Conservation (phyloP, 2,113 vertebrate genomes). For the Dicentrarchus labrax region DNA sequence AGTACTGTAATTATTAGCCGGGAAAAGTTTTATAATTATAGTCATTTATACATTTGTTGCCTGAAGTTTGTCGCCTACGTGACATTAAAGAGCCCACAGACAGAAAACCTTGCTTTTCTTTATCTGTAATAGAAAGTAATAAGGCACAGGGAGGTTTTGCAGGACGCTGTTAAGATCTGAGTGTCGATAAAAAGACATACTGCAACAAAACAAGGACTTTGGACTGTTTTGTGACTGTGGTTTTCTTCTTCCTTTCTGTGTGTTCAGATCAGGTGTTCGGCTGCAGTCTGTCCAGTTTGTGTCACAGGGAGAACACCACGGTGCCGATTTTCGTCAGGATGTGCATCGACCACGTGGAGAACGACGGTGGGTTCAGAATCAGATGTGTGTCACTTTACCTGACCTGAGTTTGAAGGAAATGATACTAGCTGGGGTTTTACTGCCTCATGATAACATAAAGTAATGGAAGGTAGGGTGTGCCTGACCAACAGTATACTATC, state of each 20-base stretch:
- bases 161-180: background rate
- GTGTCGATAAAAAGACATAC: background rate
- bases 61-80: background rate
- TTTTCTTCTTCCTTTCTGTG: background rate
- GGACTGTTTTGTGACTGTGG: background rate
- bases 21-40: background rate
- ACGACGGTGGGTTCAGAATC: constrained; percentile 83
- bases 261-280: constrained; percentile 95
- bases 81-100: background rate
- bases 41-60: background rate
- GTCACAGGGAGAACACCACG: constrained; percentile 90
- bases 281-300: constrained; percentile 91
- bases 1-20: no score
- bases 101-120: background rate
- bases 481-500: background rate
- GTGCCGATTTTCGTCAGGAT: constrained; percentile 93
- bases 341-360: constrained; percentile 96
- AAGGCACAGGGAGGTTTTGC: background rate
- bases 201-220: background rate
- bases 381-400: background rate
- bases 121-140: background rate
- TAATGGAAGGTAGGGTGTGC: background rate
- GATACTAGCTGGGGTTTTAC: background rate
- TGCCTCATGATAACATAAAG: background rate
- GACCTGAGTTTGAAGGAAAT: background rate